phyloP scores from a whole-genome alignment of 2,797 vertebrate species.

The Onychomys arenicola region DNA sequence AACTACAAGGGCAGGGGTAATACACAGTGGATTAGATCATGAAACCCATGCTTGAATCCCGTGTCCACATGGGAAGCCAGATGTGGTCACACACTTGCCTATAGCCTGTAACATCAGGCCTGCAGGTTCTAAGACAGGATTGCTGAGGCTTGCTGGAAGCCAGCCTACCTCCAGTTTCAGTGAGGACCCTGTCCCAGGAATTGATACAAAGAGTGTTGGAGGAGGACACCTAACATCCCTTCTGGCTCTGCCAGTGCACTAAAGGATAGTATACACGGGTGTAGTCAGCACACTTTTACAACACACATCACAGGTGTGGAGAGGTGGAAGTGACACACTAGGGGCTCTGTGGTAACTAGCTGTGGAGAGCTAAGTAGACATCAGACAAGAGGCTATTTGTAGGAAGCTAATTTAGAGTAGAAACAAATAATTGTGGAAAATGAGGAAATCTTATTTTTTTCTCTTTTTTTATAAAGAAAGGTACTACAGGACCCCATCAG shows the following conservation, averaged over 20 bases:
- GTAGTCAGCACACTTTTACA: not conserved
- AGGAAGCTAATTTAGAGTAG: conserved; percentile 57
- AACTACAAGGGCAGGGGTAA: not conserved
- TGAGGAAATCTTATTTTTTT: conserved; percentile 69
- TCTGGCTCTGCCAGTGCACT: not conserved
- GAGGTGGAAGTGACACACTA: not conserved
- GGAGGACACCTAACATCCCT: not conserved
- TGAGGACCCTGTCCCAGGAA: not conserved
- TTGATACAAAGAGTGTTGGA: not conserved
- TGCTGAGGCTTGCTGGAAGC: not conserved
- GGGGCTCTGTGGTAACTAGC: not conserved
- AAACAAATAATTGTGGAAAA: conserved; percentile 71
- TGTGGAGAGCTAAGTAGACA: not conserved
- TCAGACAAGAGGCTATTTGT: conserved; percentile 59
- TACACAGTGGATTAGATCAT: not conserved
- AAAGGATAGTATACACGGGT: not conserved
- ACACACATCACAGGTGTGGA: not conserved
- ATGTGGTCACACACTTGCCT: not conserved
- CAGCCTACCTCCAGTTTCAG: not conserved
- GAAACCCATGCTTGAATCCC: not conserved
- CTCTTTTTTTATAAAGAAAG: not conserved
- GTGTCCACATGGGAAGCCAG: not conserved
- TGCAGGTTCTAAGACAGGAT: not conserved
- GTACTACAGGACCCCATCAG: conserved; percentile 54
- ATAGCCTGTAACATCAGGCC: not conserved